Base-by-base conservation (phyloP, 2,113 vertebrate genomes). In the Natator depressus region DNA sequence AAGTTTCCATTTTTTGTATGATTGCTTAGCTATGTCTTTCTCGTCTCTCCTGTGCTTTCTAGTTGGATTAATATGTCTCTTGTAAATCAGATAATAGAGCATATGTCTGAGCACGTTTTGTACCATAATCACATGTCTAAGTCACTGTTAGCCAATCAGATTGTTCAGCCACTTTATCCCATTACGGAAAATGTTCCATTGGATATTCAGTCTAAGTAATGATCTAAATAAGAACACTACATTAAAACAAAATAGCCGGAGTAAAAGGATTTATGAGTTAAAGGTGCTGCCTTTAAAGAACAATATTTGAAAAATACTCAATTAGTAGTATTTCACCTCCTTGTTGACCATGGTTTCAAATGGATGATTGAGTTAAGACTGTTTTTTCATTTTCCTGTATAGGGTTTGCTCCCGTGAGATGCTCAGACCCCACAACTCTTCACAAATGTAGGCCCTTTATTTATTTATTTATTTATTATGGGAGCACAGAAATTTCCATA, bases 121-220 rank as follows among this genome's bases (percentile, higher is more conserved):
- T 96, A 97, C 90, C 91, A 94, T 96, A 97, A 97, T 97, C 96
- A 96, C 95, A 96, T 91, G 90, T 97, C 87, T 96, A 94, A 96
- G 95, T 97, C 91, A 97, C 94, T 96, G 90, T 96, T 95, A 96
- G 95, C 96, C 97, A 97, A 89, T 97, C 94, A 96, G 95, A 97
- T 95, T 93, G 95, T 95, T 97, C 95, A 91, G 80, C 96, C 0
- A 50, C 94, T 94, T 95, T 95, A 96, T 97, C 94, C 95, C 94
- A 96, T 97, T 97, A 95, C 95, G 92, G 92, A 82, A 97, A 96
- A 95, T 82, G 94, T 97, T 95, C 92, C 84, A 90, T 88, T 94
- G 96, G 94, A 94, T 88, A 96, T 95, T 93, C 85, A 93, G 91
- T 87, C 90, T 94, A 96, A 95, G 87, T 95, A 97, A 94, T 85